Percentiles rank a stretch among this genome's conserved stretches.
These are phyloP conservation scores for Cydia fagiglandana DNA, from an alignment of 1,140 invertebrate species.

Conservation along the genomic window DNA sequence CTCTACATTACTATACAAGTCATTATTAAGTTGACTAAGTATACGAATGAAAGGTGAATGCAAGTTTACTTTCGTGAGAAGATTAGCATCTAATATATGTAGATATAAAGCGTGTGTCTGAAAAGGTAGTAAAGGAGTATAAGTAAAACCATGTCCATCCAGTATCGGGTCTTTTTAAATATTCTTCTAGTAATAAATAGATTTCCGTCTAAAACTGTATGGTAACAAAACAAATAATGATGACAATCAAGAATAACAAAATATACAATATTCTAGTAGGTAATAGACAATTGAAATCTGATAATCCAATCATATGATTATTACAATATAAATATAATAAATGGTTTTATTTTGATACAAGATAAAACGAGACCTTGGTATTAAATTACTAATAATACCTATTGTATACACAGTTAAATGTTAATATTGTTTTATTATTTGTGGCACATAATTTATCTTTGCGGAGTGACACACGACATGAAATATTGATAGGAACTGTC, in stretches of 20 bases:
- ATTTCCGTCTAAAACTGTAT: not conserved
- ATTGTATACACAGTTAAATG: not conserved
- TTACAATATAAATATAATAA: not conserved
- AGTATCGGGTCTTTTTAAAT: not conserved
- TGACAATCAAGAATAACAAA: not conserved
- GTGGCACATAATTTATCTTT: not conserved
- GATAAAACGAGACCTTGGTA: not conserved
- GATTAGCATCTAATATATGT: not conserved
- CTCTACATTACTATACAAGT: constrained; percentile 4
- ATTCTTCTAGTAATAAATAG: not conserved
- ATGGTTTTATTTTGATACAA: constrained; percentile 12
- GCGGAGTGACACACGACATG: not conserved
- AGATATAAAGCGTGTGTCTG: not conserved
- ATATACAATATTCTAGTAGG: not conserved
- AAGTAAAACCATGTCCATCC: not conserved
- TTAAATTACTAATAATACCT: constrained; percentile 2
- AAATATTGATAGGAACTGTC: constrained; percentile 12
- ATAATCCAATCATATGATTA: not conserved
- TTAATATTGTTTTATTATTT: not conserved
- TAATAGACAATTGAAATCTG: not conserved
- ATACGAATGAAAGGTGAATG: not conserved
- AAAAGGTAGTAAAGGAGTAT: not conserved
- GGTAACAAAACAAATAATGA: not conserved
- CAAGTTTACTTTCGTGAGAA: not conserved
- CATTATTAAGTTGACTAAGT: not conserved